phyloP scores from a whole-genome alignment of 2,113 vertebrate species.

The Perca schrenkii region DNA sequence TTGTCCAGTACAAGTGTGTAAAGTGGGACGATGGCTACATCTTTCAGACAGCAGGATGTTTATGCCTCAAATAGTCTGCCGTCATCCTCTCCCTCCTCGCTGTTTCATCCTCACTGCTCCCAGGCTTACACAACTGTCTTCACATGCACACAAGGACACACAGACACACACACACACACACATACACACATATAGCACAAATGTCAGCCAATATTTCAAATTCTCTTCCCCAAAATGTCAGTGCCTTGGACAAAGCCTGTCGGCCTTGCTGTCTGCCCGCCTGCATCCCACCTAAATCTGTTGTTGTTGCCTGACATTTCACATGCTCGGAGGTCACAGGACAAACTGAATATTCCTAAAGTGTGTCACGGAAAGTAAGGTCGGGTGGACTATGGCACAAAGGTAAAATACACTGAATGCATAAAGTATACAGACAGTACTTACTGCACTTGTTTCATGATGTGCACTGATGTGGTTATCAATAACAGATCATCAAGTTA shows the following conservation, averaged over 20 bases:
- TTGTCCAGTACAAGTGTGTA: constrained; percentile 23
- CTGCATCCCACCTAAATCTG: constrained; percentile 49
- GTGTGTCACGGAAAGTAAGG: constrained; percentile 45
- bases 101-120: constrained; percentile 44
- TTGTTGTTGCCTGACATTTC: constrained; percentile 66
- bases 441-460: constrained; percentile 1
- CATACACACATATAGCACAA: constrained; percentile 55
- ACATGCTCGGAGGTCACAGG: constrained; percentile 50
- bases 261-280: constrained; percentile 40
- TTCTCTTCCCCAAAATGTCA: constrained; percentile 79
- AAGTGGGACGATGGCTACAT: constrained; percentile 31
- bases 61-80: constrained; percentile 25
- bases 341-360: constrained; percentile 41
- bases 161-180: background rate
- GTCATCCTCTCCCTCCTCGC: constrained; percentile 29
- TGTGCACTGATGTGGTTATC: background rate
- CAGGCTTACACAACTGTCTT: constrained; percentile 43
- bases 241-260: constrained; percentile 58
- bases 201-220: constrained; percentile 77
- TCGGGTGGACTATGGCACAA: background rate
- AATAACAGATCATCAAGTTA: too few species aligned
- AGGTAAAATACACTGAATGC: constrained; percentile 8
- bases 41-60: constrained; percentile 36
- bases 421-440: constrained; percentile 5
- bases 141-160: background rate